Conservation (phyloP, 2,113 vertebrate genomes). For the Poecilia latipinna region DNA sequence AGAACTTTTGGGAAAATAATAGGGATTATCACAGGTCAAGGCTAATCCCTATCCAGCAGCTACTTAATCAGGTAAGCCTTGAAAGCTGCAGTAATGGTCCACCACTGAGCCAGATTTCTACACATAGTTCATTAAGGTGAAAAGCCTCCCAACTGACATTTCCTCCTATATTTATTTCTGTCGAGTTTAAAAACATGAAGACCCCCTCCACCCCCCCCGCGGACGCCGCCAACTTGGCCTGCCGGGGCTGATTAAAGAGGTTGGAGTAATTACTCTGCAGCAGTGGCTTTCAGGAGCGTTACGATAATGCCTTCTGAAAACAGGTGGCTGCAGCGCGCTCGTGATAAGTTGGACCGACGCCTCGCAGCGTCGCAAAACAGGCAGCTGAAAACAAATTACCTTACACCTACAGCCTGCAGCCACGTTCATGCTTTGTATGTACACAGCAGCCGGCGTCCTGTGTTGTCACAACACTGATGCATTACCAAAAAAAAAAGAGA, state of each 20-base stretch:
- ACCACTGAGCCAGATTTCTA: conserved; percentile 1
- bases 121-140: neutral
- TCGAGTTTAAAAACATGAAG: conserved; percentile 3
- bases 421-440: conserved; percentile 69
- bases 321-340: conserved; percentile 60
- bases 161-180: neutral
- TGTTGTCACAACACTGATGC: conserved; percentile 69
- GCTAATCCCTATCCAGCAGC: conserved; percentile 20
- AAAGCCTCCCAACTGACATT: neutral
- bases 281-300: conserved; percentile 42
- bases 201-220: neutral
- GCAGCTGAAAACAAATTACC: conserved; percentile 66
- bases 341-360: conserved; percentile 58
- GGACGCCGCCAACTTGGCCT: conserved; percentile 6
- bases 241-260: conserved; percentile 44
- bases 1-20: conserved; percentile 10
- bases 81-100: neutral
- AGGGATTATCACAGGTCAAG: conserved; percentile 6
- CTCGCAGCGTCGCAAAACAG: conserved; percentile 40
- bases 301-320: conserved; percentile 53
- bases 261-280: conserved; percentile 55
- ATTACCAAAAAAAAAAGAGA: conserved; percentile 48
- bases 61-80: neutral
- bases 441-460: conserved; percentile 48
- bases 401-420: conserved; percentile 63